These are phyloP conservation scores for Drosophila prosaltans DNA, from an alignment of 1,140 invertebrate genomes.

Conservation along the genomic window DNA sequence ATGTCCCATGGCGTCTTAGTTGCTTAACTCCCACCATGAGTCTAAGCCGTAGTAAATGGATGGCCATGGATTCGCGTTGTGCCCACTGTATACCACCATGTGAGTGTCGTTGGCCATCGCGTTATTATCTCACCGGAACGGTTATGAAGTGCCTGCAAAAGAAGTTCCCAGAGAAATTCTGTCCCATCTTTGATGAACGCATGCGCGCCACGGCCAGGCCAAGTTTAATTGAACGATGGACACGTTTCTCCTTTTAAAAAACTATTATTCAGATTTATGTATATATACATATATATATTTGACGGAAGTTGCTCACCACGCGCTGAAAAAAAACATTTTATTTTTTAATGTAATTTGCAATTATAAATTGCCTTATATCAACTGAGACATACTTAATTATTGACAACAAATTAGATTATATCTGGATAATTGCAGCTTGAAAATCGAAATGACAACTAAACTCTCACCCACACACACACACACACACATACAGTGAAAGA, in stretches of 20 bases:
- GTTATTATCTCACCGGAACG: slow-evolving; percentile 67
- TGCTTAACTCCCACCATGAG: slow-evolving; percentile 19
- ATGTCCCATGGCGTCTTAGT: slow-evolving; percentile 49
- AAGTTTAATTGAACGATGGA: slow-evolving; percentile 64
- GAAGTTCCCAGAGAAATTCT: slow-evolving; percentile 65
- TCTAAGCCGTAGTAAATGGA: slow-evolving; percentile 35
- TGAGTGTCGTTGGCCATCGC: slow-evolving; percentile 64
- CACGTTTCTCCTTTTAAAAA: slow-evolving; percentile 58
- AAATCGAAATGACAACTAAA: slow-evolving; percentile 34
- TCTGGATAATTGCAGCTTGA: slow-evolving; percentile 55
- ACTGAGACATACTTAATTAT: slow-evolving; percentile 13
- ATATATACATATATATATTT: too few species aligned
- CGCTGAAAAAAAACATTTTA: not conserved
- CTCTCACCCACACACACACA: slow-evolving; percentile 13
- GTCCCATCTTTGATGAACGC: slow-evolving; percentile 64
- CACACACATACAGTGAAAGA: slow-evolving; percentile 9
- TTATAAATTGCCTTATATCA: slow-evolving; percentile 15
- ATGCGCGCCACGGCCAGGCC: slow-evolving; percentile 35
- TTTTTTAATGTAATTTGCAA: slow-evolving; percentile 13
- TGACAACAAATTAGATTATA: slow-evolving; percentile 29
- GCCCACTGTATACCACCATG: slow-evolving; percentile 58
- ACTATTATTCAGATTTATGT: not conserved
- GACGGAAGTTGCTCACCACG: not conserved
- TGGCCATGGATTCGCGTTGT: slow-evolving; percentile 27
- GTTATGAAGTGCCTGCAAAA: slow-evolving; percentile 59